Evolutionary conservation across 1,140 invertebrate species (phyloP), one percentile per base, ranked within the genome.

Genomic region (Achroia grisella): DNA sequence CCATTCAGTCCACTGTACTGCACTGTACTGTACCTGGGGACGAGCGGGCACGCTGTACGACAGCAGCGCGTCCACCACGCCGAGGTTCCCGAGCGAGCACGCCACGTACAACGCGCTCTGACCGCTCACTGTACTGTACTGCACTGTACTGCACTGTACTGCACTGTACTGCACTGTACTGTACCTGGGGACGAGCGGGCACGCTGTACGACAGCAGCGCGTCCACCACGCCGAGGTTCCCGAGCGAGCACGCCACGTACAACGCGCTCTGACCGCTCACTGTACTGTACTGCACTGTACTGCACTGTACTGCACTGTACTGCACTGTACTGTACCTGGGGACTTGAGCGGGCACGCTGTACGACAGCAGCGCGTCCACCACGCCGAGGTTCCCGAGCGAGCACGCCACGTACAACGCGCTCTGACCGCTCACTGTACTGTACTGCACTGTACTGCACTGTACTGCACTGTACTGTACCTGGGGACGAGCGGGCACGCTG

Each of bases 71-170:
- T 96, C 93, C 0, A 97, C 90, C 23, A 97, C 89, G 56, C 92
- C 91, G 33, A 90, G 87, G 74, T 97, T 96, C 1, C 95, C 95
- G 30, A 96, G 86, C 33, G 93, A 90, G 71, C 94, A 93, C 6
- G 95, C 93, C 33, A 97, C 91, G 79, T 98, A 98, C 0, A 98
- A 86, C 34, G 95, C 91, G 47, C 92, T 97, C 71, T 98, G 95
- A 0, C 95, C 96, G 10, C 17, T 23, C 17, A 23, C 17, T 23
- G 17, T 23, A 23, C 17, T 23, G 17, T 23, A 23, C 17, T 6
- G 17, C 6, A 23, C 17, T 23, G 17, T 23, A 23, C 17, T n/a
- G n/a, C n/a, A n/a, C n/a, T n/a, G n/a, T n/a, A n/a, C n/a, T n/a
- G n/a, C n/a, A n/a, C n/a, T 23, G 17, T 23, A 23, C 17, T 23